Percentiles rank a stretch among this genome's conserved stretches.
Evolutionary conservation across 2,888 invertebrate genomes (phyloP).

Genomic region (Eueremaeus valkanovi): DNA sequence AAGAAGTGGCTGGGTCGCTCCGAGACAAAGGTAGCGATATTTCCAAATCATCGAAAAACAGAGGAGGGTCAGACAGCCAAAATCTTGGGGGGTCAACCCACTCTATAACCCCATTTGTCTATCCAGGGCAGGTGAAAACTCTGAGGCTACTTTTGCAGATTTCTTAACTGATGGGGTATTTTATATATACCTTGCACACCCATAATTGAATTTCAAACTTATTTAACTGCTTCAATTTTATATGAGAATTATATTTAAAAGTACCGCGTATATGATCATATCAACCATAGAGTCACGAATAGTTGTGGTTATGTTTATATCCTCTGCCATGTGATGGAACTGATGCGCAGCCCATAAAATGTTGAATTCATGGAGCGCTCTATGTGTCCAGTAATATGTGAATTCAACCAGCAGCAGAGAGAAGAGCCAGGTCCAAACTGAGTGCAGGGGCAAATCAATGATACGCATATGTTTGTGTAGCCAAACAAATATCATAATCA

Average conservation of each 20-base stretch:
- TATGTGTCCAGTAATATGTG: too few species aligned
- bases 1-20: too few species aligned
- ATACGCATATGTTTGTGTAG: conserved; percentile 10
- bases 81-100: too few species aligned
- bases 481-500: not conserved
- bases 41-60: too few species aligned
- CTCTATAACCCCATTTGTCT: too few species aligned
- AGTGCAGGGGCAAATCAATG: conserved; percentile 22
- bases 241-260: too few species aligned
- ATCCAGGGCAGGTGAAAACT: too few species aligned
- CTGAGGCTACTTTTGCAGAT: too few species aligned
- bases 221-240: not conserved
- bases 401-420: conserved; percentile 32
- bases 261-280: conserved; percentile 73
- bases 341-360: conserved; percentile 85
- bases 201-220: not conserved
- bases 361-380: conserved; percentile 70
- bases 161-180: too few species aligned
- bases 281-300: conserved; percentile 74
- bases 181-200: too few species aligned
- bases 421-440: conserved; percentile 21
- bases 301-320: conserved; percentile 79
- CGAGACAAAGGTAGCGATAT: too few species aligned
- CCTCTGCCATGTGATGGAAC: conserved; percentile 85
- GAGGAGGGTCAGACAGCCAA: too few species aligned